Conservation (phyloP, 2,113 vertebrate genomes). For the Lepisosteus osseus region DNA sequence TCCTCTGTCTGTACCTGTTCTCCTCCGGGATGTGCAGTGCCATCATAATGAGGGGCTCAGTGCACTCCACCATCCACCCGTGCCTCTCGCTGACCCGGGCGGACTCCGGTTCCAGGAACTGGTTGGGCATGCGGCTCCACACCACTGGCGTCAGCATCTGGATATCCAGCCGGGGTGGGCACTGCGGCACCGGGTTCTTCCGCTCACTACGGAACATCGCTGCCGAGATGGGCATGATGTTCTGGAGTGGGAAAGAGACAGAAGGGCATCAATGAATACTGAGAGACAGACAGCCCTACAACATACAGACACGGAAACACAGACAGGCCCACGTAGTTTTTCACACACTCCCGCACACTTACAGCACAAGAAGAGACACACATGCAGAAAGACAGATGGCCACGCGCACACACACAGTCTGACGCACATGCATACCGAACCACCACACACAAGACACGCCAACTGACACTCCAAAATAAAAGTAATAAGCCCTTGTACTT, state of each 20-base stretch:
- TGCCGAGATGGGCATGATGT: constrained; percentile 94
- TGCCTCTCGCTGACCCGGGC: constrained; percentile 71
- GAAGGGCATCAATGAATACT: background rate
- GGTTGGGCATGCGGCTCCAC: constrained; percentile 91
- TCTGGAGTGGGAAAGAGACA: constrained; percentile 54
- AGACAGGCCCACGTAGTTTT: background rate
- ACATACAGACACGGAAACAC: background rate
- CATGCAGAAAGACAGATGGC: background rate
- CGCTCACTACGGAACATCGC: constrained; percentile 92
- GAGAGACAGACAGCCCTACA: background rate
- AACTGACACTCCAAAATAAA: too few relatives aligned
- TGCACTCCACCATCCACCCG: constrained; percentile 86
- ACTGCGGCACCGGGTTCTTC: constrained; percentile 84
- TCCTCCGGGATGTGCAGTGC: constrained; percentile 92
- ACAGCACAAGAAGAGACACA: background rate
- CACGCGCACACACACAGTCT: background rate
- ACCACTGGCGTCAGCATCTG: constrained; percentile 84
- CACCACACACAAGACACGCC: too few relatives aligned
- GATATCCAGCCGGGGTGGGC: constrained; percentile 78
- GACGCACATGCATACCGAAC: too few relatives aligned
- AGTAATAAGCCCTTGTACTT: too few relatives aligned
- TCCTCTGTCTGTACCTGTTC: constrained; percentile 72
- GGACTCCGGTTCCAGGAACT: constrained; percentile 74
- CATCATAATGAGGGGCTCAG: constrained; percentile 88
- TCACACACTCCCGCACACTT: background rate